phyloP scores from a whole-genome alignment of 2,797 vertebrate genomes.

The Sebastes matsubarae region DNA sequence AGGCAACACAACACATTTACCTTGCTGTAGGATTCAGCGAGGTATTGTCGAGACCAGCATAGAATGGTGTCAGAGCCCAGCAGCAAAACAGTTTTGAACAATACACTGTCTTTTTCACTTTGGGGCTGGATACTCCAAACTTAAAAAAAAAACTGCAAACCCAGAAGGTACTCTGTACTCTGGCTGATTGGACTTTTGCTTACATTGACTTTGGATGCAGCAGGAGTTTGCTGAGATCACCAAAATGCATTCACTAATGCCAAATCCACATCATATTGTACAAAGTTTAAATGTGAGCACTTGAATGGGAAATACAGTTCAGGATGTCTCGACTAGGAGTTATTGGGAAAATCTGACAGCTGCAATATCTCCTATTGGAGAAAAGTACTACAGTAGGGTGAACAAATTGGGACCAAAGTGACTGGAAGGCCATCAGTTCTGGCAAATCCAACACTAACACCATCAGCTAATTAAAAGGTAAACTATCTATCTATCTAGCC shows the following conservation, averaged over 20 bases:
- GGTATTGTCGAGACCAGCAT: slow-evolving; percentile 37
- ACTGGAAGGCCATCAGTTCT: not conserved
- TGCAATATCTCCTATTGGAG: not conserved
- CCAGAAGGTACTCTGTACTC: slow-evolving; percentile 17
- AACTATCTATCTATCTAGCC: not conserved
- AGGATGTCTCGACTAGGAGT: not conserved
- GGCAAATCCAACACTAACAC: not conserved
- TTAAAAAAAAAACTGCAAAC: not conserved
- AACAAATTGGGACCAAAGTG: not conserved
- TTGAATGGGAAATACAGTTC: not conserved
- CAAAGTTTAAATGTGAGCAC: not conserved
- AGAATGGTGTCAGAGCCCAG: slow-evolving; percentile 34
- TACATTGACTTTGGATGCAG: not conserved
- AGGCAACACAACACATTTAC: slow-evolving; percentile 47
- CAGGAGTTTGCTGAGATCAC: slow-evolving; percentile 18
- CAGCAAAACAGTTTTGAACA: slow-evolving; percentile 6
- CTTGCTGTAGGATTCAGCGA: slow-evolving; percentile 31
- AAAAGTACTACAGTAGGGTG: not conserved
- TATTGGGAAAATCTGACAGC: not conserved
- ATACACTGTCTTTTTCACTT: slow-evolving; percentile 21
- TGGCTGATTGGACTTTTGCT: slow-evolving; percentile 14
- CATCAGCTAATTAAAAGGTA: slow-evolving; percentile 4
- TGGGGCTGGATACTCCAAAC: slow-evolving; percentile 14
- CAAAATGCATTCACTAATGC: slow-evolving; percentile 12
- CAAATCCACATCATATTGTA: not conserved